These are phyloP conservation scores for Yasuhikotakia modesta DNA, from an alignment of 2,797 vertebrate genomes.

Conservation along the genomic window DNA sequence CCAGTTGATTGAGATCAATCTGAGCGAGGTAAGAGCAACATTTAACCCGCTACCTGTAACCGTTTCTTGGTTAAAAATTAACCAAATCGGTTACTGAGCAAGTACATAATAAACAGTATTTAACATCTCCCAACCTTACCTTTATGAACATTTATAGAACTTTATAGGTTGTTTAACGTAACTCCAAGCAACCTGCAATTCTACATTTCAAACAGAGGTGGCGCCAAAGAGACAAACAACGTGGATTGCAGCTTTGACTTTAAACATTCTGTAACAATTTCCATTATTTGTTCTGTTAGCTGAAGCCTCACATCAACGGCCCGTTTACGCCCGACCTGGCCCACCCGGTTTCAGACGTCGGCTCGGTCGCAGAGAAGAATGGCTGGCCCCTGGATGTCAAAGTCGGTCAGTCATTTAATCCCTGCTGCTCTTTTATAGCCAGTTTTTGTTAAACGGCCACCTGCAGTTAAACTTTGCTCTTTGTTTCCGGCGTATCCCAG, in stretches of 20 bases:
- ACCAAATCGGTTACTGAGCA: no score
- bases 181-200: no score
- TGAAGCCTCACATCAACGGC: constrained; percentile 94
- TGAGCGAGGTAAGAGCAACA: constrained; percentile 80
- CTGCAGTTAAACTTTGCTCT: neutral
- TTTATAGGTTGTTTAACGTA: no score
- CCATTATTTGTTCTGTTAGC: constrained; percentile 66
- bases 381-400: constrained; percentile 94
- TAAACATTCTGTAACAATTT: neutral
- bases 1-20: constrained; percentile 90
- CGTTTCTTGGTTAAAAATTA: no score
- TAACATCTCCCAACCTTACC: no score
- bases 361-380: constrained; percentile 83
- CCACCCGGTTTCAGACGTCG: constrained; percentile 87
- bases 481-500: constrained; percentile 65
- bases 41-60: no score
- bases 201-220: no score
- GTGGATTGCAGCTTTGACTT: no score
- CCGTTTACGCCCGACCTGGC: constrained; percentile 96
- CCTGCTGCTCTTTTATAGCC: neutral
- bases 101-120: no score
- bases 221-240: no score
- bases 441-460: neutral
- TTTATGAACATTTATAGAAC: no score
- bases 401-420: constrained; percentile 83